Conservation (phyloP, 2,888 invertebrate species). For the Suillia variegata region DNA sequence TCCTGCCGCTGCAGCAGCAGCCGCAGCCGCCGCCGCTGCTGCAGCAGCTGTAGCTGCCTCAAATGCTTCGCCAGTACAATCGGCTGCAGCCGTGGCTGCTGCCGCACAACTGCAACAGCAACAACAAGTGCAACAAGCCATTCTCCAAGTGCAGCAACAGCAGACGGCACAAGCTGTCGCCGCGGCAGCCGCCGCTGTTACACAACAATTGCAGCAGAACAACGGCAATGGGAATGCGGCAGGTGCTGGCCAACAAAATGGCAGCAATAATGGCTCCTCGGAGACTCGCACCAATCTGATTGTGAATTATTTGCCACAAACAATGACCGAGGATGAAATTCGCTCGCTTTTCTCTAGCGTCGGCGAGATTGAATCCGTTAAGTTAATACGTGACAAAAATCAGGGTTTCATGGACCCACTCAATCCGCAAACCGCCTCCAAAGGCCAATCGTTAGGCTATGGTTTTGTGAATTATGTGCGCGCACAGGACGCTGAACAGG, state of each 20-base stretch:
- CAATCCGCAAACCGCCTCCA: slow-evolving; percentile 66
- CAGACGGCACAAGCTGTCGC: slow-evolving; percentile 55
- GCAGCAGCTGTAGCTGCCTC: slow-evolving; percentile 36
- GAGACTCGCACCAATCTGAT: slow-evolving; percentile 98
- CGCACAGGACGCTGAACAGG: slow-evolving; percentile 97
- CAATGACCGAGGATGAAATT: slow-evolving; percentile 99
- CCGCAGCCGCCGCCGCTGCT: slow-evolving; percentile 44
- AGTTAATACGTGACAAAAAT: slow-evolving; percentile 98
- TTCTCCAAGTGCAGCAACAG: slow-evolving; percentile 58
- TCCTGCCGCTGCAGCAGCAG: slow-evolving; percentile 51
- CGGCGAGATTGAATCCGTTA: slow-evolving; percentile 99
- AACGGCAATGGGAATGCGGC: slow-evolving; percentile 44
- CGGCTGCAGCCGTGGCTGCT: slow-evolving; percentile 53
- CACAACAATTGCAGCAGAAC: slow-evolving; percentile 51
- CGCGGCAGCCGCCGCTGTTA: slow-evolving; percentile 50
- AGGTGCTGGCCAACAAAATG: slow-evolving; percentile 65
- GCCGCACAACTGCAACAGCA: slow-evolving; percentile 50
- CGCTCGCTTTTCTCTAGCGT: slow-evolving; percentile 96
- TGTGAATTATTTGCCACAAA: slow-evolving; percentile 99
- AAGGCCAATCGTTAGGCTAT: slow-evolving; percentile 98
- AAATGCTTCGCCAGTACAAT: slow-evolving; percentile 39
- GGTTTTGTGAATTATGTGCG: slow-evolving; percentile 99
- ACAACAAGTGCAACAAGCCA: slow-evolving; percentile 59
- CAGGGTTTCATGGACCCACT: slow-evolving; percentile 72
- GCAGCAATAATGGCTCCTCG: slow-evolving; percentile 69